phyloP scores from a whole-genome alignment of 2,113 vertebrate species.

The Aramus guarauna region DNA sequence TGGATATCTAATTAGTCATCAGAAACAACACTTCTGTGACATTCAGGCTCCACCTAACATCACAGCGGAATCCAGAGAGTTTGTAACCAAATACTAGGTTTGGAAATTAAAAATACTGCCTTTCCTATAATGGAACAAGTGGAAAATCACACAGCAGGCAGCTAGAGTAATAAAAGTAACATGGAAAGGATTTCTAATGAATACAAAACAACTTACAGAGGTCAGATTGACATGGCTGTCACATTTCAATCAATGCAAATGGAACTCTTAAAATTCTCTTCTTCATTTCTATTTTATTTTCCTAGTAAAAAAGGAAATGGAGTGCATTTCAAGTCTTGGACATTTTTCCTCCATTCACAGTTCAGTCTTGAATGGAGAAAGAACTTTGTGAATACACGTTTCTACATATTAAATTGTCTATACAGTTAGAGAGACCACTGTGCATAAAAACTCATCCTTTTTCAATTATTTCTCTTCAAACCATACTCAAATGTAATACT shows the following conservation, averaged over 20 bases:
- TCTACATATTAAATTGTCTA: background rate
- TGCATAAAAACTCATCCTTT: background rate
- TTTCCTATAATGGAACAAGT: background rate
- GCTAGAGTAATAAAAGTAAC: background rate
- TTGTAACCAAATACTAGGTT: slow-evolving; percentile 5
- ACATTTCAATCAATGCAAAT: background rate
- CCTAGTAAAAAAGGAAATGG: background rate
- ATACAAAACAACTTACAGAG: background rate
- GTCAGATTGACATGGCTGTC: background rate
- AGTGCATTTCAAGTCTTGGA: background rate
- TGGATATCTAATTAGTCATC: slow-evolving; percentile 35
- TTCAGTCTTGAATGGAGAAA: background rate
- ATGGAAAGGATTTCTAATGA: background rate
- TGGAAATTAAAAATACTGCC: background rate
- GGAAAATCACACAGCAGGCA: background rate
- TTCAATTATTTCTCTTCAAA: background rate
- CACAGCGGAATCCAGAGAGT: background rate
- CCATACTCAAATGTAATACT: background rate
- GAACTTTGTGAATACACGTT: background rate
- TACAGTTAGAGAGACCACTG: background rate
- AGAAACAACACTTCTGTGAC: slow-evolving; percentile 26
- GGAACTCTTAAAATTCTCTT: background rate
- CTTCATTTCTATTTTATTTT: background rate
- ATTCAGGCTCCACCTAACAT: slow-evolving; percentile 40
- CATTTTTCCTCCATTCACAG: background rate